A percentile compares a stretch with the other conserved stretches of the same genome.
phyloP scores from a whole-genome alignment of 2,888 invertebrate genomes.

The Eupithecia subfuscata region DNA sequence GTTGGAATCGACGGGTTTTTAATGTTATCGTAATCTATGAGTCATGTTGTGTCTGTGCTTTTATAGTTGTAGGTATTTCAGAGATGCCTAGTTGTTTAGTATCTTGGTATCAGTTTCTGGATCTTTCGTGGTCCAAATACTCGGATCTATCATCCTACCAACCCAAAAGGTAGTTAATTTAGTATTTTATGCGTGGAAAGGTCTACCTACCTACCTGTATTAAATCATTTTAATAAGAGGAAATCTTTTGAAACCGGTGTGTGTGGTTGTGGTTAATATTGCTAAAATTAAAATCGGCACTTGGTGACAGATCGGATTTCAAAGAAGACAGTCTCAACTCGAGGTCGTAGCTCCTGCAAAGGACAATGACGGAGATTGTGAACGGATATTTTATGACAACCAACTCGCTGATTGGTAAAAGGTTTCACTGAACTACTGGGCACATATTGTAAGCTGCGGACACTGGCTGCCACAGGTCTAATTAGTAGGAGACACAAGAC shows the following conservation, averaged over 20 bases:
- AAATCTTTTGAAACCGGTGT: slow-evolving; percentile 27
- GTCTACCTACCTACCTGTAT: background rate
- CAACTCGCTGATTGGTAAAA: background rate
- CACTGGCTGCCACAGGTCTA: background rate
- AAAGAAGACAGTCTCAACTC: slow-evolving; percentile 42
- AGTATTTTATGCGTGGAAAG: background rate
- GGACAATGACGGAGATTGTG: slow-evolving; percentile 40
- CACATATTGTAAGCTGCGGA: background rate
- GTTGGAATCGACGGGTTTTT: slow-evolving; percentile 44
- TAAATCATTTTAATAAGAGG: background rate
- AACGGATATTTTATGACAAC: slow-evolving; percentile 9
- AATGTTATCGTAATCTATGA: slow-evolving; percentile 35
- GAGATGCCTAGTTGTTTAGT: too few species aligned
- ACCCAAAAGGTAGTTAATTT: background rate
- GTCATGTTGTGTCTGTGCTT: slow-evolving; percentile 20
- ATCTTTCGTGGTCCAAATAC: background rate
- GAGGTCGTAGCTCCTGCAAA: slow-evolving; percentile 37
- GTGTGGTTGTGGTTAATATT: slow-evolving; percentile 32
- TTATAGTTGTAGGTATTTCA: too few species aligned
- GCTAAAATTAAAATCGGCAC: slow-evolving; percentile 34
- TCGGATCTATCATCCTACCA: background rate
- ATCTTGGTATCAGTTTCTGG: background rate
- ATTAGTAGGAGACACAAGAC: background rate
- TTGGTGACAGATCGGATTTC: slow-evolving; percentile 34
- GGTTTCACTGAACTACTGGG: background rate